phyloP scores from a whole-genome alignment of 2,888 invertebrate genomes.

The Melieria picta region DNA sequence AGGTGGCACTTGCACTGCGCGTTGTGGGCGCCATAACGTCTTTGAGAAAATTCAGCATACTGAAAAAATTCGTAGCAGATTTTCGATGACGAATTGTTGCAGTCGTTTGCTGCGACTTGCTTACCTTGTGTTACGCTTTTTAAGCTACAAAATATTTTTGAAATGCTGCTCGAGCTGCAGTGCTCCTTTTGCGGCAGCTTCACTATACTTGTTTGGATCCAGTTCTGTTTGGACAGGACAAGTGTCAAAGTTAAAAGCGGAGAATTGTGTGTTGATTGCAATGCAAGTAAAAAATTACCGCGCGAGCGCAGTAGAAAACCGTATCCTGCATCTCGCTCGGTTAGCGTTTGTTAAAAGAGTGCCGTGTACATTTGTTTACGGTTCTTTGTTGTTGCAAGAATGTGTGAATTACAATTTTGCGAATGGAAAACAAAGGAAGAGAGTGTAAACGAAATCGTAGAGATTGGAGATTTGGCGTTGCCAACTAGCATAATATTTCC shows the following conservation, averaged over 20 bases:
- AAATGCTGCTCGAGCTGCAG: background rate
- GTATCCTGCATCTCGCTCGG: background rate
- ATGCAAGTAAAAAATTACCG: background rate
- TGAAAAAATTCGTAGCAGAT: background rate
- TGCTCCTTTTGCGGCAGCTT: background rate
- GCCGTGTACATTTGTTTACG: slow-evolving; percentile 26
- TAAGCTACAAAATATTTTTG: background rate
- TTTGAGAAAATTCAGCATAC: slow-evolving; percentile 44
- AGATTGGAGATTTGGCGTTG: too few relatives aligned
- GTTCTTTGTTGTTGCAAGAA: slow-evolving; percentile 26
- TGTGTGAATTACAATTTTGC: too few relatives aligned
- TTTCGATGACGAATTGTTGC: too few relatives aligned
- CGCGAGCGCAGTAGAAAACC: background rate
- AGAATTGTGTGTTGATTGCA: background rate
- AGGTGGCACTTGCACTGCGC: slow-evolving; percentile 23
- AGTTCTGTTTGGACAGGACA: slow-evolving; percentile 3
- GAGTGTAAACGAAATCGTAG: too few relatives aligned
- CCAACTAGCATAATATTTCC: too few relatives aligned
- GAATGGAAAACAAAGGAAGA: too few relatives aligned
- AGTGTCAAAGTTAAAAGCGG: background rate
- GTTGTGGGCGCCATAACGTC: slow-evolving; percentile 43
- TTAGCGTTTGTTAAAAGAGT: background rate
- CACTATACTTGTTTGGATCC: background rate
- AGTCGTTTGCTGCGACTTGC: background rate
- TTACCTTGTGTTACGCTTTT: slow-evolving; percentile 17